Base-by-base conservation (phyloP, 2,888 invertebrate genomes). In the Eupithecia pulchellata region DNA sequence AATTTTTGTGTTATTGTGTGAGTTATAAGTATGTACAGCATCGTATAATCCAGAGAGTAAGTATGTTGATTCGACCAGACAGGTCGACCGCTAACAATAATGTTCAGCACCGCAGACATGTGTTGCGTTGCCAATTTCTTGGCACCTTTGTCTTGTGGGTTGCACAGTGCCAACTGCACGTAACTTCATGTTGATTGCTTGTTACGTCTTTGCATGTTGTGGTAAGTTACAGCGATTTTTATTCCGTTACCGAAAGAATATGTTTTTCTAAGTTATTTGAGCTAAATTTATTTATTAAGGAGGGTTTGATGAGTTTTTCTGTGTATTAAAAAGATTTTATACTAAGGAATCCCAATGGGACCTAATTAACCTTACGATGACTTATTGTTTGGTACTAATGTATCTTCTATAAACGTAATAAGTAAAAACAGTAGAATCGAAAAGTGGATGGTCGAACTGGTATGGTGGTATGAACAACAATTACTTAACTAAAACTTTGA, bases 101-200 rank as follows among this genome's bases (percentile, higher is more conserved):
- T 36, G 47, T 69, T 13, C 20, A 57, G 29, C 34, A 29, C 60
- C 63, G 27, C 52, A 32, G 8, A 69, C 69, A 72, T 66, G 55
- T 73, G 72, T 73, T 73, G 72, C 72, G 25, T 25, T 61, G 25
- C 29, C 32, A 30, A 36, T 64, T 64, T 69, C 69, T 69, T 73
- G 72, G 72, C 72, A 69, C 72, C 69, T 69, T 69, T 25, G 72
- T 66, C 66, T 69, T 52, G 66, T 66, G 62, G 62, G 58, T 66
- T 34, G 61, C 39, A n/a, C n/a, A 42, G 57, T 63, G 65, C 66
- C 66, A 66, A 64, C 68, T 47, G 58, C 65, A 65, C 34, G 61
- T 30, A 5, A n/a, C 34, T 42, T n/a, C 42, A 58, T n/a, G 58
- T 25, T 30, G 36, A 47, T 39, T 29, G 64, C 64, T 39, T 60